Percentiles rank a stretch among this genome's conserved stretches.
These are phyloP conservation scores for Passer domesticus DNA, from an alignment of 2,113 vertebrate species.

Conservation along the genomic window DNA sequence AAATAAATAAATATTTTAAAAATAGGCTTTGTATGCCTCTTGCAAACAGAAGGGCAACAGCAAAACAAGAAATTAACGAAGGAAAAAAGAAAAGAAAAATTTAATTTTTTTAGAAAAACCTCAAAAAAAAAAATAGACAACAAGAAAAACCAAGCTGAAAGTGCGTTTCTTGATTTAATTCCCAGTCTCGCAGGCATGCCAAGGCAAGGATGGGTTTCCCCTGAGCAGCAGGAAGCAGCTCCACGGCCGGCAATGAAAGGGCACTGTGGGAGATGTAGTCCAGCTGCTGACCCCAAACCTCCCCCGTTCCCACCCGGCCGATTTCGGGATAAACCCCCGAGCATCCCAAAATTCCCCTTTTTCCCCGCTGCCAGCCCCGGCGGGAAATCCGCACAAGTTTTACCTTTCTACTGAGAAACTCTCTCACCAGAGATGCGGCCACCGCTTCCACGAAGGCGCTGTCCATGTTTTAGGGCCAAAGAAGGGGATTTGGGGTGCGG, in stretches of 20 bases:
- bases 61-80: neutral
- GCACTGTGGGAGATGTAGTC: slow-evolving; percentile 71
- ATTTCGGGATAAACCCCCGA: neutral
- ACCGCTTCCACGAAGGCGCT: slow-evolving; percentile 81
- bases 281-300: neutral
- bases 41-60: neutral
- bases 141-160: neutral
- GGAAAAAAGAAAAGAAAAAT: rapidly evolving
- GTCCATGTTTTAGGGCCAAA: slow-evolving; percentile 66
- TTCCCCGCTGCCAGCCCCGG: neutral
- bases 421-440: slow-evolving; percentile 88
- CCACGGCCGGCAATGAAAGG: rapidly evolving
- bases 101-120: too few species aligned
- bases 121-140: neutral
- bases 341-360: neutral
- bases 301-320: rapidly evolving
- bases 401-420: slow-evolving; percentile 93
- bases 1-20: too few species aligned
- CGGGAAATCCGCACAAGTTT: neutral
- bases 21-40: neutral
- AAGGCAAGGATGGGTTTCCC: neutral
- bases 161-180: neutral
- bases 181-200: rapidly evolving
- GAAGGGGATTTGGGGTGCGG: rapidly evolving
- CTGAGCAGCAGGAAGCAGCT: neutral